phyloP scores from a whole-genome alignment of 2,113 vertebrate genomes.

The Meleagris gallopavo region DNA sequence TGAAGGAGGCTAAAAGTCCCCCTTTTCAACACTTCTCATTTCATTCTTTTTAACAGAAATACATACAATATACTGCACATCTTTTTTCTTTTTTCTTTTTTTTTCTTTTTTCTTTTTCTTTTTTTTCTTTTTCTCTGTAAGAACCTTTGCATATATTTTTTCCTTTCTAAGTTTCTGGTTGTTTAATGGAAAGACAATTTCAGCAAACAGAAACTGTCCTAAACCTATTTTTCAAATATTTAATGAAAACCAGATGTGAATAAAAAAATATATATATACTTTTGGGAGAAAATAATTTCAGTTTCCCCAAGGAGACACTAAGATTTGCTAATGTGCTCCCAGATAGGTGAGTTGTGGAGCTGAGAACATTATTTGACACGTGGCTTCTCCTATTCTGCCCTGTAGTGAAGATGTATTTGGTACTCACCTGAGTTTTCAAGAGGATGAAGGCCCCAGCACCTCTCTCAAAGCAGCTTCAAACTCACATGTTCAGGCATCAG shows the following conservation, averaged over 20 bases:
- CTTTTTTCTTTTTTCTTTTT: background rate
- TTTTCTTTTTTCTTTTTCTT: background rate
- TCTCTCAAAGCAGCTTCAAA: background rate
- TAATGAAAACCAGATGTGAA: background rate
- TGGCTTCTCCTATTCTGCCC: background rate
- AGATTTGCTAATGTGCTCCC: background rate
- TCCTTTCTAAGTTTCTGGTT: background rate
- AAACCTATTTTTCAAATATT: background rate
- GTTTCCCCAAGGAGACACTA: background rate
- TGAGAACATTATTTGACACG: fast-evolving
- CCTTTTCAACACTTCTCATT: background rate
- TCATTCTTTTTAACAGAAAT: background rate
- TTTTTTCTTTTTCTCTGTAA: background rate
- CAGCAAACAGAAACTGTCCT: background rate
- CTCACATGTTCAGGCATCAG: background rate
- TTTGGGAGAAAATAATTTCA: background rate
- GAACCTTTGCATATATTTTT: background rate
- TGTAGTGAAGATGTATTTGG: background rate
- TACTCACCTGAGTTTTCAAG: background rate
- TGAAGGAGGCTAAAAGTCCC: background rate
- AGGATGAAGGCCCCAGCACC: background rate
- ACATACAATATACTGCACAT: background rate
- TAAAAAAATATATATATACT: fast-evolving
- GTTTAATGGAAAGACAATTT: background rate
- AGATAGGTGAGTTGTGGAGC: background rate